A percentile compares a stretch with the other conserved stretches of the same genome.
Evolutionary conservation across 2,113 vertebrate genomes (phyloP).

Genomic region (Phylloscopus trochilus): DNA sequence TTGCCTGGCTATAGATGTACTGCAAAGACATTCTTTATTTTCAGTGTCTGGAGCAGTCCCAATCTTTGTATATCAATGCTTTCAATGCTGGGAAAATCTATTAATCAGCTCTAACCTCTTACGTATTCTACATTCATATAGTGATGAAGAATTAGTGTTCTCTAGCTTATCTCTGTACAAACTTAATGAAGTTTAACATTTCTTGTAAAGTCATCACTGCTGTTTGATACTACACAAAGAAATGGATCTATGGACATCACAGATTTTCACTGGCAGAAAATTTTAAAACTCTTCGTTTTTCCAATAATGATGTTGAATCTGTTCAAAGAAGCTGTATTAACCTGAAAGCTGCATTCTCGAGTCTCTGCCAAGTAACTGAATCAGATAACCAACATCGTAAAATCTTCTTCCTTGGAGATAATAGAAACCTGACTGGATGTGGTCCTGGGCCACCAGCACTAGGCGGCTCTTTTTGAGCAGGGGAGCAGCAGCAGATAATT

Average conservation of each 20-base stretch:
- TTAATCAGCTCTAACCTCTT: neutral
- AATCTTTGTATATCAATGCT: neutral
- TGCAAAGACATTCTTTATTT: neutral
- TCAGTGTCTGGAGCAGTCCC: neutral
- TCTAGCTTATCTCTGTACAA: neutral
- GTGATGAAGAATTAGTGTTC: neutral
- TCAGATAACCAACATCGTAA: neutral
- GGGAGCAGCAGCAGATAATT: neutral
- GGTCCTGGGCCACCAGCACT: neutral
- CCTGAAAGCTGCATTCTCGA: neutral
- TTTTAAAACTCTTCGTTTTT: neutral
- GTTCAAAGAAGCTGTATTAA: neutral
- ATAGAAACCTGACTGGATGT: neutral
- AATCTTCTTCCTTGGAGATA: neutral
- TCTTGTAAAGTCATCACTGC: neutral
- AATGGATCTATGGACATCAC: neutral
- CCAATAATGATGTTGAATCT: neutral
- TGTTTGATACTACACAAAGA: neutral
- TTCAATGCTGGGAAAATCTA: neutral
- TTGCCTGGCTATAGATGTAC: neutral
- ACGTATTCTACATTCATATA: neutral
- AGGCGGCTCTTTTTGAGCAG: neutral
- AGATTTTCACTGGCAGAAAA: neutral
- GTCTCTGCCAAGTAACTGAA: neutral
- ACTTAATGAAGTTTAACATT: neutral